phyloP scores from a whole-genome alignment of 1,140 invertebrate species.

The Tetraneura akinire region DNA sequence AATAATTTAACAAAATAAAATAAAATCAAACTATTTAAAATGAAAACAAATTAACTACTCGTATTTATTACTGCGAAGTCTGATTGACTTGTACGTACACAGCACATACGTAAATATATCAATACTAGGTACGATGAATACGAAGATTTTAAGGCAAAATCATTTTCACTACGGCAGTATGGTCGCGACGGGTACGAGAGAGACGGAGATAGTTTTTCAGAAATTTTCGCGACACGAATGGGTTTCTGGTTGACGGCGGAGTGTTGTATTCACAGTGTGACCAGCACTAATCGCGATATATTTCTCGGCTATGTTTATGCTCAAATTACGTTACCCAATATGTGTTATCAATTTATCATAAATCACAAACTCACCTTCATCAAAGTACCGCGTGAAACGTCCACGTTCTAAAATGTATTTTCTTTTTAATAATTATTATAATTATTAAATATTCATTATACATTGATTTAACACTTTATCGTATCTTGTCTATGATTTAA shows the following conservation, averaged over 20 bases:
- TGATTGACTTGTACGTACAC: neutral
- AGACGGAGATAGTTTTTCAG: conserved; percentile 15
- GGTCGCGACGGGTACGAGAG: neutral
- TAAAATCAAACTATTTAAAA: neutral
- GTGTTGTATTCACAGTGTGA: conserved; percentile 22
- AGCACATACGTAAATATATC: neutral
- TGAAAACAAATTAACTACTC: neutral
- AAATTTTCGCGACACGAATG: conserved; percentile 49
- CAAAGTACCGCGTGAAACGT: no score
- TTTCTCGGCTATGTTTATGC: neutral
- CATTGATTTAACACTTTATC: no score
- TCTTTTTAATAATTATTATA: no score
- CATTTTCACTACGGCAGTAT: neutral
- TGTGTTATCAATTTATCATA: no score
- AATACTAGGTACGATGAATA: neutral
- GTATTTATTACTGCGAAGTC: neutral
- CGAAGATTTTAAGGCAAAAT: neutral
- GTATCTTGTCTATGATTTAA: no score
- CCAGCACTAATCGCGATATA: neutral
- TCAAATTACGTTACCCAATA: no score
- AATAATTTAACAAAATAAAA: neutral
- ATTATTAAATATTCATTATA: no score
- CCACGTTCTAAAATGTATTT: no score
- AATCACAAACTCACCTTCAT: no score
- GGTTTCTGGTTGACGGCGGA: conserved; percentile 31